A percentile compares a stretch with the other conserved stretches of the same genome.
Conservation (phyloP, 2,797 vertebrate species). For the Tenualosa ilisha region DNA sequence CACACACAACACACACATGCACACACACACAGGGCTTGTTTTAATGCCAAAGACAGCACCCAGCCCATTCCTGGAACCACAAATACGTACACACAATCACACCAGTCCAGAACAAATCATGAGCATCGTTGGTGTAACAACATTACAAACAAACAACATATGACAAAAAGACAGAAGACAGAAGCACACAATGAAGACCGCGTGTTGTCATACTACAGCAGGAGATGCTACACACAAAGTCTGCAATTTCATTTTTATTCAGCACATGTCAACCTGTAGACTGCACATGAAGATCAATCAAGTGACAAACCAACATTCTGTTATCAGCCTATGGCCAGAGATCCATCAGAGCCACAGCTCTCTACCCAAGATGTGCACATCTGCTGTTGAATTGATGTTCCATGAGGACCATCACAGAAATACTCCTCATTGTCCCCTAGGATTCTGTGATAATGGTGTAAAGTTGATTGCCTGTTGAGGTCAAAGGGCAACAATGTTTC, state of each 20-base stretch:
- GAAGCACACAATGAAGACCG: not conserved
- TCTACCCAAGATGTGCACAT: not conserved
- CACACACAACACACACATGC: not conserved
- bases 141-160: not conserved
- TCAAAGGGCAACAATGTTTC: not conserved
- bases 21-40: not conserved
- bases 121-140: not conserved
- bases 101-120: not conserved
- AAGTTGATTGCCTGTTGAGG: not conserved
- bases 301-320: not conserved
- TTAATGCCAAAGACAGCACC: not conserved
- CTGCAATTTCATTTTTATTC: not conserved
- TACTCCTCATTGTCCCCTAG: not conserved
- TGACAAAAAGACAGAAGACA: not conserved
- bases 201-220: not conserved
- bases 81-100: not conserved
- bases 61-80: not conserved
- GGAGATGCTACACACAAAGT: not conserved
- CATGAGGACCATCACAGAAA: too few relatives aligned
- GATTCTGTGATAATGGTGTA: too few relatives aligned
- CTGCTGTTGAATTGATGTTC: too few relatives aligned
- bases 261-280: not conserved
- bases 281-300: not conserved
- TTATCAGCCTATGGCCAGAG: too few relatives aligned
- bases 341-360: not conserved